Percentiles rank a stretch among this genome's conserved stretches.
phyloP scores from a whole-genome alignment of 2,113 vertebrate species.

The Myxocyprinus asiaticus region DNA sequence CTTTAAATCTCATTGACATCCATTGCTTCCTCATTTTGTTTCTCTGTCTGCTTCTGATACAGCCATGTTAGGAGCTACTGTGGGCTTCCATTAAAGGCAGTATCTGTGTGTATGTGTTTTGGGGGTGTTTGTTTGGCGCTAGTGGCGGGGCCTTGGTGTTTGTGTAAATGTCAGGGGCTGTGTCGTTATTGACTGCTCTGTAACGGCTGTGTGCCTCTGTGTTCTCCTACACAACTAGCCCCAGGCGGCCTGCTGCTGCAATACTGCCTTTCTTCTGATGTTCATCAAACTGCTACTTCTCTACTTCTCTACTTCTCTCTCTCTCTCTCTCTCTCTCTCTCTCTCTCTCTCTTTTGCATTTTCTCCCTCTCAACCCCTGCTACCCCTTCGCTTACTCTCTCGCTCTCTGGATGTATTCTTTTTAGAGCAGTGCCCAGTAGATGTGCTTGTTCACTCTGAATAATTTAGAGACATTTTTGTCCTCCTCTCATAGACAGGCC shows the following conservation, averaged over 20 bases:
- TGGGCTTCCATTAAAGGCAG: constrained; percentile 50
- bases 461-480: constrained; percentile 61
- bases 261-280: constrained; percentile 63
- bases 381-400: neutral
- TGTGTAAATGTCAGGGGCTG: constrained; percentile 61
- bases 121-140: constrained; percentile 63
- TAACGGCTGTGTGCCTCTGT: constrained; percentile 52
- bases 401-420: constrained; percentile 42
- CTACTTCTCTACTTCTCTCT: constrained; percentile 26
- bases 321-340: constrained; percentile 15
- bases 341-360: neutral
- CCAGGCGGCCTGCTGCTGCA: constrained; percentile 51
- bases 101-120: constrained; percentile 50
- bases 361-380: constrained; percentile 34
- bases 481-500: constrained; percentile 52
- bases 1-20: no score
- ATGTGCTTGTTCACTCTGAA: constrained; percentile 56
- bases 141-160: constrained; percentile 61
- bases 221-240: constrained; percentile 57
- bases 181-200: constrained; percentile 58
- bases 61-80: neutral
- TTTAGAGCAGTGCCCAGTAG: constrained; percentile 49
- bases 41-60: constrained; percentile 13
- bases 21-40: neutral
- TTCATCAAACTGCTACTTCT: constrained; percentile 45